These are phyloP conservation scores for Muntiacus muntjak DNA, from an alignment of 2,113 vertebrate genomes.

Conservation along the genomic window DNA sequence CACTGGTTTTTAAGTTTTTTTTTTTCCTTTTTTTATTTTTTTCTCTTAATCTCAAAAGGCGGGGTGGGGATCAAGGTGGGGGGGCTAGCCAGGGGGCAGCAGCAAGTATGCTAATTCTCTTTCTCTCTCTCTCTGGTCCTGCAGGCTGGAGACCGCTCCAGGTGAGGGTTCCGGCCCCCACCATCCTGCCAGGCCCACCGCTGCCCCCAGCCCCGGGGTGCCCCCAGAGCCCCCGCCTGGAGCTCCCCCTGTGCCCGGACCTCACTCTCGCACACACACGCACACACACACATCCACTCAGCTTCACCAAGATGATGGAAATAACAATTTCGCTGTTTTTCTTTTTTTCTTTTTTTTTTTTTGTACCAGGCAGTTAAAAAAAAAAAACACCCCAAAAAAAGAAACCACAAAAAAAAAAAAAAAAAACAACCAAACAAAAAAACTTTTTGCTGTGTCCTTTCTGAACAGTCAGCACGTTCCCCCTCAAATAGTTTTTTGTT, in stretches of 20 bases:
- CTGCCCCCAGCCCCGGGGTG: neutral
- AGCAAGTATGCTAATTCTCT: neutral
- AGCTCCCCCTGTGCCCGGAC: neutral
- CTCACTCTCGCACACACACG: neutral
- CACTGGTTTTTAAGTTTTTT: conserved; percentile 54
- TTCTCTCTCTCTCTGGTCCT: neutral
- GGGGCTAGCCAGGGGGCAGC: conserved; percentile 23
- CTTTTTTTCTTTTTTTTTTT: neutral
- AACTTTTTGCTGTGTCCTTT: conserved; percentile 12
- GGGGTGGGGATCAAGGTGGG: neutral
- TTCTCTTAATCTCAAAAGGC: conserved; percentile 56
- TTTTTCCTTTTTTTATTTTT: neutral
- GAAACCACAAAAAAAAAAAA: neutral
- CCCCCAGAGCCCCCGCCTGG: neutral
- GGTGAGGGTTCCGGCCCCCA: neutral
- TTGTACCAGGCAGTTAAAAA: conserved; percentile 66
- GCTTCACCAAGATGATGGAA: conserved; percentile 45
- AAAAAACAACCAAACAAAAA: conserved; percentile 57
- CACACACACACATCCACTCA: conserved; percentile 23
- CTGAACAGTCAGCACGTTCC: neutral
- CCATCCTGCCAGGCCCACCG: neutral
- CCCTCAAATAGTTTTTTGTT: neutral
- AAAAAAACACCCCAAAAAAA: neutral
- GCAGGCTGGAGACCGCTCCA: neutral
- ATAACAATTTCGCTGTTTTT: conserved; percentile 50